Evolutionary conservation across 2,888 invertebrate species (phyloP).

Genomic region (Caradrina clavipalpis): DNA sequence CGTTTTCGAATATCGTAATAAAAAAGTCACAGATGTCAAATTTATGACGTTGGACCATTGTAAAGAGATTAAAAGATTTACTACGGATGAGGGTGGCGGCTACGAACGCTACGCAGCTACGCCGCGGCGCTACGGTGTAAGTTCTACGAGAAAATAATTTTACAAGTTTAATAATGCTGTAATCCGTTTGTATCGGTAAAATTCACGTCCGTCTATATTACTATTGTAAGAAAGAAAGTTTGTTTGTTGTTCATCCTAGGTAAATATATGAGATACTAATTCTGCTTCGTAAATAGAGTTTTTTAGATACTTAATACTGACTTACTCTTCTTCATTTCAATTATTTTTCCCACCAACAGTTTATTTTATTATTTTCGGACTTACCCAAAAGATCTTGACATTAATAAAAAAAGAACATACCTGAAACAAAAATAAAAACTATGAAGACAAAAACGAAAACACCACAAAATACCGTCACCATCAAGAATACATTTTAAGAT

Average conservation of each 20-base stretch:
- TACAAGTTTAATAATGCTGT: constrained; percentile 78
- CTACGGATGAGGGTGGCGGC: constrained; percentile 77
- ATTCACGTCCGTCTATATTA: constrained; percentile 52
- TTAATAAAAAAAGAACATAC: constrained; percentile 61
- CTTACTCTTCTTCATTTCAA: no score
- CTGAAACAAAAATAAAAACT: constrained; percentile 66
- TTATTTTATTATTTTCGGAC: constrained; percentile 15
- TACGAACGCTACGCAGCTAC: constrained; percentile 71
- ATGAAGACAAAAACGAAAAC: constrained; percentile 22
- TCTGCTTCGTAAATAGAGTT: not conserved
- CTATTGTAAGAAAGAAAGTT: constrained; percentile 24
- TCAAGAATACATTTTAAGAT: not conserved
- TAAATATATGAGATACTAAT: constrained; percentile 20
- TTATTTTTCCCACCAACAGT: not conserved
- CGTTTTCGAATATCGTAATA: constrained; percentile 90
- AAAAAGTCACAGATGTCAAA: constrained; percentile 91
- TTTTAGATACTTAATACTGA: no score
- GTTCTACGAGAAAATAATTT: constrained; percentile 76
- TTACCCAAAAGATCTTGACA: constrained; percentile 38
- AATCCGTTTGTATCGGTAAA: constrained; percentile 72
- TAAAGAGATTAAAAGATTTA: constrained; percentile 91
- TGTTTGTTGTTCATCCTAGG: constrained; percentile 22
- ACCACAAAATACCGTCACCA: not conserved
- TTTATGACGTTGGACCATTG: constrained; percentile 90
- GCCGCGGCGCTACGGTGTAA: constrained; percentile 71